These are phyloP conservation scores for Cherax destructor DNA, from an alignment of 1,140 invertebrate species.

Conservation along the genomic window DNA sequence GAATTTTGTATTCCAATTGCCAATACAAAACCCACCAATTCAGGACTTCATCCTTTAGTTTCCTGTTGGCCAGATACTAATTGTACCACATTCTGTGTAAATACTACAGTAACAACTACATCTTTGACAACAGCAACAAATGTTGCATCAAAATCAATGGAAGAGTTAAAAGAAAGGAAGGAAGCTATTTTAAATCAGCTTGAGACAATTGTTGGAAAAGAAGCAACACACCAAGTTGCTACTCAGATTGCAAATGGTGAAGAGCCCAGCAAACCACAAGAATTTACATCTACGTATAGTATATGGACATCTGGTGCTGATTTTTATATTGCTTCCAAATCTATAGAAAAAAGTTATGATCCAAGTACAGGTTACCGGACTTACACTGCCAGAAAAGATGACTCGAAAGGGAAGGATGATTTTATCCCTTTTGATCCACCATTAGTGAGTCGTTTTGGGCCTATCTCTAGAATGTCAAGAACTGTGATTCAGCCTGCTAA, in stretches of 20 bases:
- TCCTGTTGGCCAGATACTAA: slow-evolving; percentile 61
- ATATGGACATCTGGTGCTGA: slow-evolving; percentile 75
- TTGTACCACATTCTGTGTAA: slow-evolving; percentile 24
- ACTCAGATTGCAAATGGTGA: slow-evolving; percentile 70
- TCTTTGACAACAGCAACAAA: slow-evolving; percentile 9
- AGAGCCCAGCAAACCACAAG: slow-evolving; percentile 58
- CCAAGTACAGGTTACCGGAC: slow-evolving; percentile 62
- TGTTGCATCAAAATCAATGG: slow-evolving; percentile 73
- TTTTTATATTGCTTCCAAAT: slow-evolving; percentile 70
- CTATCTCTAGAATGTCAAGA: slow-evolving; percentile 84
- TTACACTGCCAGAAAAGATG: slow-evolving; percentile 47
- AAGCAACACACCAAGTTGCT: slow-evolving; percentile 63
- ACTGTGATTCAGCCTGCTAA: slow-evolving; percentile 74
- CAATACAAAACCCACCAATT: slow-evolving; percentile 53
- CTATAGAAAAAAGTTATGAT: slow-evolving; percentile 51
- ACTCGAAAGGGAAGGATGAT: slow-evolving; percentile 78
- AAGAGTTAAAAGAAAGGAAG: slow-evolving; percentile 81
- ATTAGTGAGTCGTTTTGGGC: slow-evolving; percentile 85
- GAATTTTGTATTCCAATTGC: slow-evolving; percentile 64
- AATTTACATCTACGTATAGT: slow-evolving; percentile 74
- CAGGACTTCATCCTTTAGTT: slow-evolving; percentile 35
- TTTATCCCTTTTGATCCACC: slow-evolving; percentile 86
- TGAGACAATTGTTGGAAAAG: slow-evolving; percentile 80
- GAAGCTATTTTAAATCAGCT: slow-evolving; percentile 82
- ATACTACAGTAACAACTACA: slow-evolving; percentile 30